Evolutionary conservation across 2,797 vertebrate species (phyloP).

Genomic region (Chloroceryle amazona): DNA sequence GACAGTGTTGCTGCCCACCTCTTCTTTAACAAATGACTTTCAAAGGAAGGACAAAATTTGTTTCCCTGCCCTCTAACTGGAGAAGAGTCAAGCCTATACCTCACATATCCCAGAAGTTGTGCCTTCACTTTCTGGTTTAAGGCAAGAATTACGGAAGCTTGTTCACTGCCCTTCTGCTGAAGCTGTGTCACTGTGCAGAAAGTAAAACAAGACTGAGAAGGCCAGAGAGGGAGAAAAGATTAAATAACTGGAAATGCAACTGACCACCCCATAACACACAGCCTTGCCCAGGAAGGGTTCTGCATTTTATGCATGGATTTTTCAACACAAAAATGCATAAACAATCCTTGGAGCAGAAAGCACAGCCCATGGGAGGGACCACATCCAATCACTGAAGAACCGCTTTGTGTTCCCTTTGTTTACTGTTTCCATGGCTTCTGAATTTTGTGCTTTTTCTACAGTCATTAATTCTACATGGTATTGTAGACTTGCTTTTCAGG

Average conservation of each 20-base stretch:
- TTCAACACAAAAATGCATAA: neutral
- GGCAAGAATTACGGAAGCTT: neutral
- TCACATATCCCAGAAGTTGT: neutral
- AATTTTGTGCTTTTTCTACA: neutral
- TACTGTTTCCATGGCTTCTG: neutral
- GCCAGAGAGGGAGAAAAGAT: neutral
- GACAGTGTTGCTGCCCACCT: neutral
- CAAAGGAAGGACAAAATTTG: neutral
- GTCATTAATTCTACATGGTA: fast-evolving
- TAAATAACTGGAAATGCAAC: neutral
- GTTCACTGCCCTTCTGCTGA: neutral
- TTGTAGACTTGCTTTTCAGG: neutral
- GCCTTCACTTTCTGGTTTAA: neutral
- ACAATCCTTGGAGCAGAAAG: neutral
- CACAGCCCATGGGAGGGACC: neutral
- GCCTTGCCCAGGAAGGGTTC: neutral
- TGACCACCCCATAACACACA: fast-evolving
- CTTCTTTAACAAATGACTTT: neutral
- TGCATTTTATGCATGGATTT: neutral
- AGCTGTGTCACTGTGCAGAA: neutral
- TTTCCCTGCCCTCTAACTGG: neutral
- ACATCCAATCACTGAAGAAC: neutral
- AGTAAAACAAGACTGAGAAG: neutral
- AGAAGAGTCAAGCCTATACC: neutral
- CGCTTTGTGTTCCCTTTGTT: neutral